Conservation (phyloP, 1,140 invertebrate genomes). For the Trichoplusia ni region DNA sequence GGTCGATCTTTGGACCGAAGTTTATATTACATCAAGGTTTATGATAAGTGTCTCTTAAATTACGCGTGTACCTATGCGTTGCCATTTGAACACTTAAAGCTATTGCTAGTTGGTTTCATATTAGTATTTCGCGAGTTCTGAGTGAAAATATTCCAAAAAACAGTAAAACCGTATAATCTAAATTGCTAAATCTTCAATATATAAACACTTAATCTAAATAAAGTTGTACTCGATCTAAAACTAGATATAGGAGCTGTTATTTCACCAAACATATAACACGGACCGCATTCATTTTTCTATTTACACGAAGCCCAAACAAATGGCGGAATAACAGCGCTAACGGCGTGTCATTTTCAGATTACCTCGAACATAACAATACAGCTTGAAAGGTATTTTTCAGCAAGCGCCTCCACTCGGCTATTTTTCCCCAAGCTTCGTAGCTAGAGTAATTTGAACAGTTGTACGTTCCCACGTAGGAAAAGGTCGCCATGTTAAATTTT, state of each 20-base stretch:
- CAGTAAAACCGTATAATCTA: neutral
- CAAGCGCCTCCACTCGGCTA: constrained; percentile 38
- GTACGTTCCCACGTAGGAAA: constrained; percentile 61
- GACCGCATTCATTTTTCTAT: neutral
- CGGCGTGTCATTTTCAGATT: constrained; percentile 30
- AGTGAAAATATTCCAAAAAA: constrained; percentile 36
- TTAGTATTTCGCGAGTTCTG: constrained; percentile 53
- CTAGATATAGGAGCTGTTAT: no score
- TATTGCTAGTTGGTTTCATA: constrained; percentile 58
- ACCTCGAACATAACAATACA: constrained; percentile 36
- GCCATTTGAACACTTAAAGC: constrained; percentile 77
- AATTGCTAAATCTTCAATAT: neutral
- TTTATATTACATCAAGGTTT: constrained; percentile 16
- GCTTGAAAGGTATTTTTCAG: constrained; percentile 58
- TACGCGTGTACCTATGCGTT: constrained; percentile 65
- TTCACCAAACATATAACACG: neutral
- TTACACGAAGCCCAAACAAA: neutral
- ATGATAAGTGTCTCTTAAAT: constrained; percentile 51
- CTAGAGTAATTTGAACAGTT: constrained; percentile 65
- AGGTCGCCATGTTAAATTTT: constrained; percentile 37
- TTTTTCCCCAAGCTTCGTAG: constrained; percentile 48
- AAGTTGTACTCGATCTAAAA: no score
- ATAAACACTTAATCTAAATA: no score
- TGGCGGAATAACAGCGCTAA: neutral
- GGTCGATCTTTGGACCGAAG: constrained; percentile 42